phyloP scores from a whole-genome alignment of 2,888 invertebrate genomes.

The Eupeodes luniger region DNA sequence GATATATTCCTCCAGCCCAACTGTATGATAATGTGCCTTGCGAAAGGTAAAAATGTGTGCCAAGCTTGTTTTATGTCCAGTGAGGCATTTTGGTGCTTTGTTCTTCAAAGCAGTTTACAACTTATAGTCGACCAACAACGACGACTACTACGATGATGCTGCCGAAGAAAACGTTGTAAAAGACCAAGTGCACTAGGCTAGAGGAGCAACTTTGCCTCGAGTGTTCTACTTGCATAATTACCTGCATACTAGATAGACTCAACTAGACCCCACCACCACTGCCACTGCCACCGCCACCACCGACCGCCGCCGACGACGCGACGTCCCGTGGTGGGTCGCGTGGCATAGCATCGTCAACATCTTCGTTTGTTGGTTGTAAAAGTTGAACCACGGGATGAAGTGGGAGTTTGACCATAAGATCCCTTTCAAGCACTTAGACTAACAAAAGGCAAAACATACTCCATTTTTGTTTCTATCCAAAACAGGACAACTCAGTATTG shows the following conservation, averaged over 20 bases:
- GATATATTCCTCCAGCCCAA: slow-evolving; percentile 23
- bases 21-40: slow-evolving; percentile 24
- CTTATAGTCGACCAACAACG: neutral
- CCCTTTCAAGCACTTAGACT: neutral
- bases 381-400: slow-evolving; percentile 20
- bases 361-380: neutral
- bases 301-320: no score
- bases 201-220: slow-evolving; percentile 68
- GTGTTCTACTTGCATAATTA: slow-evolving; percentile 76
- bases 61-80: slow-evolving; percentile 55
- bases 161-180: slow-evolving; percentile 3
- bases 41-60: slow-evolving; percentile 68
- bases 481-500: no score
- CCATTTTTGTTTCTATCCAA: no score
- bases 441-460: no score
- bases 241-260: slow-evolving; percentile 57
- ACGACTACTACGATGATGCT: slow-evolving; percentile 5
- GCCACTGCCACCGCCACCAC: slow-evolving; percentile 14
- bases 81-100: slow-evolving; percentile 59
- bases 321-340: neutral
- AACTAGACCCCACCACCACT: slow-evolving; percentile 22
- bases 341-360: neutral
- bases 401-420: slow-evolving; percentile 52
- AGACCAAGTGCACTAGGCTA: slow-evolving; percentile 74
- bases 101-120: slow-evolving; percentile 8